Evolutionary conservation across 2,113 vertebrate species (phyloP), one percentile per base, ranked within the genome.

Genomic region (Cepphus grylle): DNA sequence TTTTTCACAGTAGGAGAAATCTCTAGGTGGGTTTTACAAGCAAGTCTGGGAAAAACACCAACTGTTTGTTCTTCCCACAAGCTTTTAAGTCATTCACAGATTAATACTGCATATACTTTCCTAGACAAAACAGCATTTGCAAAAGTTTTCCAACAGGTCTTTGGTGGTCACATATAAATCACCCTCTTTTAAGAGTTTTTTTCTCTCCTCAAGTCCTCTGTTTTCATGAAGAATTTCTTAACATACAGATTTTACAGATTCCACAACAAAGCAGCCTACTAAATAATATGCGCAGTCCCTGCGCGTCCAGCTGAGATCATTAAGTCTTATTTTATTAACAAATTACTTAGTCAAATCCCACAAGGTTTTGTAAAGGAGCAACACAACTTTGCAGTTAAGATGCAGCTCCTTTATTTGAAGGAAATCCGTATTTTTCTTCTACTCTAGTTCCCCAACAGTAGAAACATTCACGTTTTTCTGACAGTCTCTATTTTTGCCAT

Each of bases 1-100:
- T 94, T 96, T 96, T 93, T 96, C 94, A 95, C 93, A 94, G 89
- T 89, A 87, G 93, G 95, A 93, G 94, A 95, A 95, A 92, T 79
- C 95, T 94, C 95, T 95, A 96, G 89, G 97, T 96, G 94, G 95
- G 91, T 94, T 96, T 96, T 95, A 96, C 92, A 96, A 96, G 94
- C 82, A 67, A 96, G 86, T 95, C 95, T 95, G 96, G 93, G 96
- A 95, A 97, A 96, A 95, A 83, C 87, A 97, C 86, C 94, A 96
- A 93, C 73, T 91, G 93, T 97, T 97, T 96, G 94, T 91, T 96
- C 96, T 97, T 97, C 78, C 87, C 97, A 95, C 89, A 94, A 90
- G 94, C 84, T 93, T 96, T 94, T 82, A 96, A 95, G 95, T 77
- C 84, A 85, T 78, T 96, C 91, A 93, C 91, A 96, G 93, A 96